phyloP scores from a whole-genome alignment of 2,113 vertebrate genomes.

The Bubo blakistoni region DNA sequence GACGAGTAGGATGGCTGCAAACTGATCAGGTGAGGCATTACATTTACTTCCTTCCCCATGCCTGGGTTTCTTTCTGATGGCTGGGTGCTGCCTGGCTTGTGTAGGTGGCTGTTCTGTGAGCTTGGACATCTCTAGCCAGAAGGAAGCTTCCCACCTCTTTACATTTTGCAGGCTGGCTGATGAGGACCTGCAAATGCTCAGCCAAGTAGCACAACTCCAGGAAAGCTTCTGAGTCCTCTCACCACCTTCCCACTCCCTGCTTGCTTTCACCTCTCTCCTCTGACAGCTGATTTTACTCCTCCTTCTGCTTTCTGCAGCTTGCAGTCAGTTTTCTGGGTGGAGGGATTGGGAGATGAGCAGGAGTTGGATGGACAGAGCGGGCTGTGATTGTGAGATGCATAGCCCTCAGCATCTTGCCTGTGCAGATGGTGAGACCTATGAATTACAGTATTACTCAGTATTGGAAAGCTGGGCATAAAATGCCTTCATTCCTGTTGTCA shows the following conservation, averaged over 20 bases:
- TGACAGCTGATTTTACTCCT: not conserved
- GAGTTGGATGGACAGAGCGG: not conserved
- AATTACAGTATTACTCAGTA: fast-evolving
- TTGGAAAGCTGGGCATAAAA: not conserved
- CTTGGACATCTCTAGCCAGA: not conserved
- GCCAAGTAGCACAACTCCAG: not conserved
- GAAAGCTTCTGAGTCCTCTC: not conserved
- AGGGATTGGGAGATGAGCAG: not conserved
- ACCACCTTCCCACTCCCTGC: not conserved
- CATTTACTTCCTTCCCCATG: not conserved
- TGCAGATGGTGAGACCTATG: not conserved
- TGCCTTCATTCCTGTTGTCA: not conserved
- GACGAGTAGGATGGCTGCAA: not conserved
- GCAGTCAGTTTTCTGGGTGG: not conserved
- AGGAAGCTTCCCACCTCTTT: not conserved
- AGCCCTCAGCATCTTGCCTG: not conserved
- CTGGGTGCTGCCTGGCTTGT: not conserved
- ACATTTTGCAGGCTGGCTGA: not conserved
- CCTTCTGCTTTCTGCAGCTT: not conserved
- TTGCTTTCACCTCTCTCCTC: not conserved
- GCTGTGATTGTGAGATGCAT: not conserved
- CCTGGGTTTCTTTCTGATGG: not conserved
- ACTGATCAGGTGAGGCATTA: not conserved
- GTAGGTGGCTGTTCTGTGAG: not conserved
- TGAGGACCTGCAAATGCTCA: not conserved